These are phyloP conservation scores for Caranx melampygus DNA, from an alignment of 2,113 vertebrate species.

Conservation along the genomic window DNA sequence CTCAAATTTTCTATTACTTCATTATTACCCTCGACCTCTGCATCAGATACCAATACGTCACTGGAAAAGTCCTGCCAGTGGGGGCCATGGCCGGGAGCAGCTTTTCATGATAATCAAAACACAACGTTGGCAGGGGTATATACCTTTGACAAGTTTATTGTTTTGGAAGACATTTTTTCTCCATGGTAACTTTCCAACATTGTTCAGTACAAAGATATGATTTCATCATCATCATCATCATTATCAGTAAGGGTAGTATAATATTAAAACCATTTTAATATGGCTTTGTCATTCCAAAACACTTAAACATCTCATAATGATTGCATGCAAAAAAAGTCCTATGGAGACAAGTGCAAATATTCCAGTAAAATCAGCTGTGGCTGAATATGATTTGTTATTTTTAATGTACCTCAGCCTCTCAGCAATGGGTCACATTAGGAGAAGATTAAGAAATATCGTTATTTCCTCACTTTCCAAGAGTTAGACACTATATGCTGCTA, in stretches of 20 bases:
- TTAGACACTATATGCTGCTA: neutral
- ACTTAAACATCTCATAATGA: neutral
- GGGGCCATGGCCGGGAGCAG: constrained; percentile 27
- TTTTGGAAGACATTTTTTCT: constrained; percentile 43
- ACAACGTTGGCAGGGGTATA: constrained; percentile 54
- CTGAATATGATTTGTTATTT: neutral
- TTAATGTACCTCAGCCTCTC: neutral
- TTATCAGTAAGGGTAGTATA: constrained; percentile 10
- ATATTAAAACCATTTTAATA: constrained; percentile 27
- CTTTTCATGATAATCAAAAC: constrained; percentile 65
- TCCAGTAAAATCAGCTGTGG: neutral
- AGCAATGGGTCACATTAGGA: neutral
- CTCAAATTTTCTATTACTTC: constrained; percentile 66
- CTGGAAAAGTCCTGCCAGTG: constrained; percentile 58
- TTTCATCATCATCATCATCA: constrained; percentile 34
- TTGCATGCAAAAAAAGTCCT: neutral
- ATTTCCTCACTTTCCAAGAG: neutral
- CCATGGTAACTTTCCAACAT: constrained; percentile 45
- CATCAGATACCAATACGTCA: constrained; percentile 62
- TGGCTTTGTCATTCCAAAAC: constrained; percentile 15
- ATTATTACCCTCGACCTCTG: constrained; percentile 57
- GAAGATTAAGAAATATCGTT: neutral
- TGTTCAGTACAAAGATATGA: constrained; percentile 50
- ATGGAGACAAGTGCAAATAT: neutral
- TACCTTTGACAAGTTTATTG: constrained; percentile 64